Conservation (phyloP, 2,797 vertebrate species). For the Knipowitschia caucasica region DNA sequence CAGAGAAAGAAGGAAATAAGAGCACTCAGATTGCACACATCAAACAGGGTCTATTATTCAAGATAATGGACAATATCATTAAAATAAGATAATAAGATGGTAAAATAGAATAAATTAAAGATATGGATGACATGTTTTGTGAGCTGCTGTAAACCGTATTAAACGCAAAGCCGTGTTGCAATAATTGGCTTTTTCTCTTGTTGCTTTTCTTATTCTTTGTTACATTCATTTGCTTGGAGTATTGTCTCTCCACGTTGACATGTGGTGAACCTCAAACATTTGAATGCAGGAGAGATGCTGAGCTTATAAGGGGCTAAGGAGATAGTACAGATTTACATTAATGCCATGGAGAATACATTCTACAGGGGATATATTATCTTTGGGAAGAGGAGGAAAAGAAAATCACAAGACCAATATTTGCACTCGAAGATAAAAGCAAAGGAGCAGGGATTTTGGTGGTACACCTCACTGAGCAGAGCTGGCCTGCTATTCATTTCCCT, state of each 20-base stretch:
- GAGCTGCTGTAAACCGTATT: too few relatives aligned
- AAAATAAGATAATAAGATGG: too few relatives aligned
- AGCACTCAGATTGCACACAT: too few relatives aligned
- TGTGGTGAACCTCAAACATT: slow-evolving; percentile 26
- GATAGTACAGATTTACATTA: slow-evolving; percentile 68
- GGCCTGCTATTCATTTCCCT: slow-evolving; percentile 65
- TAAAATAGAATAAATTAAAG: too few relatives aligned
- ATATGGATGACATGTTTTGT: too few relatives aligned
- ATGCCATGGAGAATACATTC: slow-evolving; percentile 44
- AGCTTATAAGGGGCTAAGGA: slow-evolving; percentile 46
- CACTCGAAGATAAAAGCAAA: slow-evolving; percentile 66
- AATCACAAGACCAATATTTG: slow-evolving; percentile 73
- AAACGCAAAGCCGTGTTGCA: too few relatives aligned
- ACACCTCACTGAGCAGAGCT: slow-evolving; percentile 67
- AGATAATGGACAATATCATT: too few relatives aligned
- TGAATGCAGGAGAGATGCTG: slow-evolving; percentile 37
- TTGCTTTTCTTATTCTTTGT: too few relatives aligned
- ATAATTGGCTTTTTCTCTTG: too few relatives aligned
- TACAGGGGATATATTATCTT: slow-evolving; percentile 56
- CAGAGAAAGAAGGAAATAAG: too few relatives aligned
- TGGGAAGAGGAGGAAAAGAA: slow-evolving; percentile 56
- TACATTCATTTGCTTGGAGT: too few relatives aligned
- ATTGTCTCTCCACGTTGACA: slow-evolving; percentile 28
- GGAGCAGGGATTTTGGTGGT: slow-evolving; percentile 60
- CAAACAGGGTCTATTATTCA: too few relatives aligned